Percentiles rank a stretch among this genome's conserved stretches.
Conservation (phyloP, 2,797 vertebrate genomes). For the Sebastes hubbsi region DNA sequence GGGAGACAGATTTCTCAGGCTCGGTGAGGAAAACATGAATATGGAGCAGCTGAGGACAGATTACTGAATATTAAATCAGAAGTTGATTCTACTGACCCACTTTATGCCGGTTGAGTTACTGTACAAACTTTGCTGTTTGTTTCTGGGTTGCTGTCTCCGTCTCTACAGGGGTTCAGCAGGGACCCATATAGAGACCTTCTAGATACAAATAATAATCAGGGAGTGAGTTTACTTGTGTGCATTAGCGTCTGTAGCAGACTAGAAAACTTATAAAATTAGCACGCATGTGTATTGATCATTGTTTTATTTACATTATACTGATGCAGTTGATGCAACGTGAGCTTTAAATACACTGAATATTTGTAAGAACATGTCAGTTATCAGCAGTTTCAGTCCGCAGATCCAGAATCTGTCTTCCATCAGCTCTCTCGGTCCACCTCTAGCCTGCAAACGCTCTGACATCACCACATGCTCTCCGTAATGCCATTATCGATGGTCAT, state of each 20-base stretch:
- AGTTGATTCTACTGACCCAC: conserved; percentile 13
- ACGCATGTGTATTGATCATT: too few species aligned
- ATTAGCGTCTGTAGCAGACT: too few species aligned
- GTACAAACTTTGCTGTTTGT: not conserved
- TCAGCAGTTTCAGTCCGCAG: not conserved
- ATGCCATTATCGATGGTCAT: conserved; percentile 48
- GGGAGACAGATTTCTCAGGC: not conserved
- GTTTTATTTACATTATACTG: not conserved
- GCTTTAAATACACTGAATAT: not conserved
- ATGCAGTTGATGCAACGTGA: not conserved
- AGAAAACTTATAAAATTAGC: accelerated
- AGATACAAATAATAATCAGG: not conserved
- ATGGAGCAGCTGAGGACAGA: not conserved
- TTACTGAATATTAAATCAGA: conserved; percentile 15
- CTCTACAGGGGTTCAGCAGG: not conserved
- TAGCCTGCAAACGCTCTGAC: conserved; percentile 29
- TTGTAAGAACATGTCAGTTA: not conserved
- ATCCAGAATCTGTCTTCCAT: not conserved
- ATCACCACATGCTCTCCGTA: conserved; percentile 54
- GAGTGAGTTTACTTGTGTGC: not conserved
- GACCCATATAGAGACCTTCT: not conserved
- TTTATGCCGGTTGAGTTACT: not conserved
- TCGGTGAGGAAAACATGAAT: not conserved
- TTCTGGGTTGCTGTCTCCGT: not conserved
- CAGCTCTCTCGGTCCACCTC: not conserved